These are phyloP conservation scores for Caenorhabditis virilis DNA, from an alignment of 2,888 invertebrate genomes.

Conservation along the genomic window DNA sequence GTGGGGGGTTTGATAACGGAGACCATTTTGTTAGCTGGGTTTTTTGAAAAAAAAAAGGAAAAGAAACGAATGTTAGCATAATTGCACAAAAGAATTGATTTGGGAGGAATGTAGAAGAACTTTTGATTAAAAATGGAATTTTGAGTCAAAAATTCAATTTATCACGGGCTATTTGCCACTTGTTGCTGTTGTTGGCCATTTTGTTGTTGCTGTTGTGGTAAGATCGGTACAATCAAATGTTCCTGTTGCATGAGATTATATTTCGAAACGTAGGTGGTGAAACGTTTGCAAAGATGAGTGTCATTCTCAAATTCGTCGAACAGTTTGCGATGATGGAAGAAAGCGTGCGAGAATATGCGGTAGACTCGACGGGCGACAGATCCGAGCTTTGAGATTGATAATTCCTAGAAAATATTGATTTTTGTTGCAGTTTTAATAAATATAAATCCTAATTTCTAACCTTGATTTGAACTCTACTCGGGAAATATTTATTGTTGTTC, in stretches of 20 bases:
- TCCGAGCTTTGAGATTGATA: constrained; percentile 95
- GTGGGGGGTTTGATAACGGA: not conserved
- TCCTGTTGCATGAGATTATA: constrained; percentile 98
- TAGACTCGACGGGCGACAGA: constrained; percentile 98
- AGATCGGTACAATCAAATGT: constrained; percentile 95
- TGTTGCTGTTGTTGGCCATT: constrained; percentile 5
- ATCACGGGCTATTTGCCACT: not conserved
- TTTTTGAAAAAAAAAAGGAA: not conserved
- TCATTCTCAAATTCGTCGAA: constrained; percentile 92
- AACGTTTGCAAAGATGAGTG: constrained; percentile 71
- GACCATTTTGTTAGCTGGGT: no score
- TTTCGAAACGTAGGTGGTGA: constrained; percentile 96
- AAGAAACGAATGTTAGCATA: no score
- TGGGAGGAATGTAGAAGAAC: not conserved
- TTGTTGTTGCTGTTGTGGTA: constrained; percentile 19
- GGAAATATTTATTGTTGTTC: constrained; percentile 99
- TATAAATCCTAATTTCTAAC: no score
- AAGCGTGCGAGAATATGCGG: constrained; percentile 98
- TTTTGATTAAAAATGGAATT: not conserved
- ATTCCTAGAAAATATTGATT: no score
- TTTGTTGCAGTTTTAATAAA: no score
- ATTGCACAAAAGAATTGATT: no score
- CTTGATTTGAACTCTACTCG: constrained; percentile 98
- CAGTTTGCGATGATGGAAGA: constrained; percentile 93
- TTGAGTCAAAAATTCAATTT: not conserved